These are phyloP conservation scores for Alsophila aescularia DNA, from an alignment of 2,888 invertebrate genomes.

Conservation along the genomic window DNA sequence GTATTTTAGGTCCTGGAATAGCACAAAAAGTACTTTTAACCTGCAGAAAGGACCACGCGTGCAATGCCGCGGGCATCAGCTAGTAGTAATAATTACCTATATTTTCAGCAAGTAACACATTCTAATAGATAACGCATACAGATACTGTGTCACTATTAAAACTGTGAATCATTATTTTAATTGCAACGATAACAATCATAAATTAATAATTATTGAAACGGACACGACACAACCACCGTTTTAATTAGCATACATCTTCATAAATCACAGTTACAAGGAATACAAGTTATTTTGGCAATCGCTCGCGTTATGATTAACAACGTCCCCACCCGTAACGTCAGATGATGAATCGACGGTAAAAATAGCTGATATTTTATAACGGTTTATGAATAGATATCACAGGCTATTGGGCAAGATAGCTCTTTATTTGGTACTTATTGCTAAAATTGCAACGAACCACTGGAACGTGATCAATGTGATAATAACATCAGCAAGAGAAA, in stretches of 20 bases:
- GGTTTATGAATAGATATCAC: slow-evolving; percentile 41
- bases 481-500: no score
- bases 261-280: slow-evolving; percentile 70
- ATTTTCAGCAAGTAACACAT: no score
- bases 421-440: neutral
- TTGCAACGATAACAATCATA: slow-evolving; percentile 39
- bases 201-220: slow-evolving; percentile 45
- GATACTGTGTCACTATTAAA: no score
- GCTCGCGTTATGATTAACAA: slow-evolving; percentile 59
- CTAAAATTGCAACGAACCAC: no score
- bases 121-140: no score
- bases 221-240: slow-evolving; percentile 49
- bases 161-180: neutral
- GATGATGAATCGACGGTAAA: slow-evolving; percentile 74
- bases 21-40: no score
- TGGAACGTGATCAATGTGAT: no score
- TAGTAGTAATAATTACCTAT: no score
- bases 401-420: neutral
- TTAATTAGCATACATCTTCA: slow-evolving; percentile 65
- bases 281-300: slow-evolving; percentile 80
- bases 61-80: no score
- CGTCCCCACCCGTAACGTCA: slow-evolving; percentile 53
- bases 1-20: no score
- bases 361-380: slow-evolving; percentile 71
- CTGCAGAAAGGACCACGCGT: no score